Evolutionary conservation across 1,140 invertebrate genomes (phyloP).

Genomic region (Mactra quadrangularis): DNA sequence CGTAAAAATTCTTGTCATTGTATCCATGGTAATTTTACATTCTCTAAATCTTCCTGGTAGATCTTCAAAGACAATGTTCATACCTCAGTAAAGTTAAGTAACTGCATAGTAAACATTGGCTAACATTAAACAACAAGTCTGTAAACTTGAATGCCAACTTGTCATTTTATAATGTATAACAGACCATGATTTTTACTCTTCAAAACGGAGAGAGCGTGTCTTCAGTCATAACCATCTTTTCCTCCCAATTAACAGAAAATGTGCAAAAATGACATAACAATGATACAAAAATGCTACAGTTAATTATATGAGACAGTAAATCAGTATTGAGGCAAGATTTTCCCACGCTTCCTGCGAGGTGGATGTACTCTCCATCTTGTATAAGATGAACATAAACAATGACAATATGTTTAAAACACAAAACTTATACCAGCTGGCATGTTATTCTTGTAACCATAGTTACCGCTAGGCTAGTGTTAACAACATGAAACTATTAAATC

Average conservation of each 20-base stretch:
- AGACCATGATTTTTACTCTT: no score
- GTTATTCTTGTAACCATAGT: conserved; percentile 29
- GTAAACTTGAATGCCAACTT: no score
- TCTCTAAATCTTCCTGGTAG: no score
- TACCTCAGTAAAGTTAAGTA: no score
- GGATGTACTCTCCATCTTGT: conserved; percentile 46
- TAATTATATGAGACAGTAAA: conserved; percentile 51
- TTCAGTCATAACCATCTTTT: conserved; percentile 12
- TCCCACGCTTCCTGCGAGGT: conserved; percentile 36
- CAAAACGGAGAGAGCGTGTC: no score
- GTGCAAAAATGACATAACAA: conserved; percentile 58
- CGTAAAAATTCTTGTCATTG: no score
- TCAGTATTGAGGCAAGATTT: conserved; percentile 20
- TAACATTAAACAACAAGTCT: no score
- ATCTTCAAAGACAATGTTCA: no score
- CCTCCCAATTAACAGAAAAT: conserved; percentile 58
- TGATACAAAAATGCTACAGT: conserved; percentile 29
- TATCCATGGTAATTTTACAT: no score
- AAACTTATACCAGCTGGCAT: conserved; percentile 51
- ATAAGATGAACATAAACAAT: conserved; percentile 62
- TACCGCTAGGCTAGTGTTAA: conserved; percentile 38
- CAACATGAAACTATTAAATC: conserved; percentile 5
- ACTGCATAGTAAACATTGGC: no score
- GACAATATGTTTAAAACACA: conserved; percentile 63
- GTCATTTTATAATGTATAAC: no score